These are phyloP conservation scores for Eilema depressum DNA, from an alignment of 2,888 invertebrate genomes.

Conservation along the genomic window DNA sequence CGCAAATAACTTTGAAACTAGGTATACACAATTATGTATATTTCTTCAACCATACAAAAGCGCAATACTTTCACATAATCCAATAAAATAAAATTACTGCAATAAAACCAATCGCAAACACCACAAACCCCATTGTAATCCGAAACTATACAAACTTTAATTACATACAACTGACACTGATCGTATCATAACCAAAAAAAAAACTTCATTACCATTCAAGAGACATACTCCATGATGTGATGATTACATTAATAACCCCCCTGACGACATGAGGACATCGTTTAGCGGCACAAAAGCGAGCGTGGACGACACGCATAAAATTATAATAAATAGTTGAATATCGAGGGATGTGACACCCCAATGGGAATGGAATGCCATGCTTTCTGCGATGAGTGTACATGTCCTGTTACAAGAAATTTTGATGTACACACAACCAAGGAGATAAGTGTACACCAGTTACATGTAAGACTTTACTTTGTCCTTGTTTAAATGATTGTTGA, in stretches of 20 bases:
- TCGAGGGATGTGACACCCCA: slow-evolving; percentile 64
- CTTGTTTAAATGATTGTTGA: too few species aligned
- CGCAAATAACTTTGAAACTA: not conserved
- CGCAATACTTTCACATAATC: not conserved
- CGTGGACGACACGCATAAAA: slow-evolving; percentile 83
- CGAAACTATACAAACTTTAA: slow-evolving; percentile 60
- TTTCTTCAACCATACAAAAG: not conserved
- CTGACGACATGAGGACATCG: slow-evolving; percentile 76
- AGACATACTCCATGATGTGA: slow-evolving; percentile 53
- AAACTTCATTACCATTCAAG: slow-evolving; percentile 80
- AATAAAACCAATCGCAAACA: slow-evolving; percentile 40
- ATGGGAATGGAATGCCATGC: slow-evolving; percentile 47
- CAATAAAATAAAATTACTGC: slow-evolving; percentile 23
- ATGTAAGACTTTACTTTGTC: too few species aligned
- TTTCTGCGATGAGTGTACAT: slow-evolving; percentile 24
- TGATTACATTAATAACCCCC: slow-evolving; percentile 70
- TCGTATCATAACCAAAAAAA: slow-evolving; percentile 72
- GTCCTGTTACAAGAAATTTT: not conserved
- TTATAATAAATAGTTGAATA: slow-evolving; percentile 81
- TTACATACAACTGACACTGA: slow-evolving; percentile 80
- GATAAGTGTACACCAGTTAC: not conserved
- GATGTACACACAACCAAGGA: not conserved
- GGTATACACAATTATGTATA: not conserved
- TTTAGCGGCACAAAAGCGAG: slow-evolving; percentile 80
- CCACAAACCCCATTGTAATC: slow-evolving; percentile 35